Percentiles rank a stretch among this genome's conserved stretches.
Conservation (phyloP, 1,140 invertebrate genomes). For the Araneus ventricosus region DNA sequence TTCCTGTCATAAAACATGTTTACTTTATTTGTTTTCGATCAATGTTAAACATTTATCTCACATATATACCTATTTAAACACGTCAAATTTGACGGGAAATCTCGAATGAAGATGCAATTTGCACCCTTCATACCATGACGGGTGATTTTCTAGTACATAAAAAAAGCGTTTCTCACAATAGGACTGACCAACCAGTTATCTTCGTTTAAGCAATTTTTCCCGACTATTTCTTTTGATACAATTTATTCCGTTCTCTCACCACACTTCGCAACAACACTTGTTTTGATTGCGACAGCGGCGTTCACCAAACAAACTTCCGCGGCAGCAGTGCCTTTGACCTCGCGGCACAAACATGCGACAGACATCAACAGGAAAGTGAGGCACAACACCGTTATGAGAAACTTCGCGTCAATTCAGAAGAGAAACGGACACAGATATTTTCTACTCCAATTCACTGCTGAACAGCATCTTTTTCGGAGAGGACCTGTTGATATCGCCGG, state of each 20-base stretch:
- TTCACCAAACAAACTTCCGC: background rate
- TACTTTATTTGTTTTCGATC: no score
- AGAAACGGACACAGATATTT: constrained; percentile 63
- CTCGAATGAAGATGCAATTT: no score
- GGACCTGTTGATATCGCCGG: constrained; percentile 50
- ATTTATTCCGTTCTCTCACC: background rate
- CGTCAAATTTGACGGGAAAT: no score
- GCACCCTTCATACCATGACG: no score
- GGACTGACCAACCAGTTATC: no score
- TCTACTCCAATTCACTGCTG: constrained; percentile 55
- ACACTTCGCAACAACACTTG: background rate
- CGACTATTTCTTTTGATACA: background rate
- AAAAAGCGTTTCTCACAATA: no score
- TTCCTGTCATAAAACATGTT: no score
- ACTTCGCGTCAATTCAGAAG: background rate
- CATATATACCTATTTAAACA: no score
- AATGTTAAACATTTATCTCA: no score
- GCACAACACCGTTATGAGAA: constrained; percentile 30
- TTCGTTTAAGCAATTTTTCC: no score
- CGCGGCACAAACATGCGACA: background rate
- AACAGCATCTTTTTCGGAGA: background rate
- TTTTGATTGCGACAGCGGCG: background rate
- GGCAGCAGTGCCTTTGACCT: background rate
- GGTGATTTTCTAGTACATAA: no score
- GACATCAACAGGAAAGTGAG: constrained; percentile 41